Conservation (phyloP, 2,888 invertebrate genomes). For the Amphipyra tragopoginis region DNA sequence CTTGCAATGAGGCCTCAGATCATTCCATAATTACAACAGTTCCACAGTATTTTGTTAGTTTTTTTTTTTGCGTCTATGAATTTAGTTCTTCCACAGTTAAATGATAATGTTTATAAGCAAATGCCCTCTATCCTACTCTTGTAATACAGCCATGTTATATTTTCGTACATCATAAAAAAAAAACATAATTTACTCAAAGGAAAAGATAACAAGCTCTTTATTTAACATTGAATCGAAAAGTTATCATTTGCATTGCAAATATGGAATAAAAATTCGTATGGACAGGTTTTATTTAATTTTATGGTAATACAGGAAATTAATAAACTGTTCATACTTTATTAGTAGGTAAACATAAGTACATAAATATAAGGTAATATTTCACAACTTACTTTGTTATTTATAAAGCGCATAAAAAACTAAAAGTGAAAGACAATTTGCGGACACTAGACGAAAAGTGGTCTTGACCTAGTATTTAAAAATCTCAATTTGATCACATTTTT, state of each 20-base stretch:
- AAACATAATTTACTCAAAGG: slow-evolving; percentile 19
- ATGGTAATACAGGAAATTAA: slow-evolving; percentile 18
- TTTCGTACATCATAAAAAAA: slow-evolving; percentile 13
- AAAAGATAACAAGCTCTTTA: slow-evolving; percentile 29
- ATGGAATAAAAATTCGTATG: background rate
- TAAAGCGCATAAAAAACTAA: too few species aligned
- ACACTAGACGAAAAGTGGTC: slow-evolving; percentile 8
- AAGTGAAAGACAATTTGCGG: background rate
- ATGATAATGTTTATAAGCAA: slow-evolving; percentile 56
- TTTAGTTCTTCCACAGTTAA: slow-evolving; percentile 5
- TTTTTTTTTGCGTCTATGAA: background rate
- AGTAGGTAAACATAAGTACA: too few species aligned
- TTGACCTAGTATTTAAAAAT: slow-evolving; percentile 3
- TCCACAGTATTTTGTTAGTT: background rate
- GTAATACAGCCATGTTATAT: slow-evolving; percentile 11
- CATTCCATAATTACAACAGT: too few species aligned
- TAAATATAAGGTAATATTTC: too few species aligned
- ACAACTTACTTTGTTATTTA: too few species aligned
- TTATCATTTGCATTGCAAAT: slow-evolving; percentile 52
- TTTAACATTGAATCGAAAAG: slow-evolving; percentile 28
- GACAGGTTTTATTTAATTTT: slow-evolving; percentile 23
- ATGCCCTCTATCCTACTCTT: slow-evolving; percentile 19
- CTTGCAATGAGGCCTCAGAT: too few species aligned
- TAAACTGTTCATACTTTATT: too few species aligned
- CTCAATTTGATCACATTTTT: background rate